Evolutionary conservation across 2,113 vertebrate species (phyloP).

Genomic region (Perca flavescens): DNA sequence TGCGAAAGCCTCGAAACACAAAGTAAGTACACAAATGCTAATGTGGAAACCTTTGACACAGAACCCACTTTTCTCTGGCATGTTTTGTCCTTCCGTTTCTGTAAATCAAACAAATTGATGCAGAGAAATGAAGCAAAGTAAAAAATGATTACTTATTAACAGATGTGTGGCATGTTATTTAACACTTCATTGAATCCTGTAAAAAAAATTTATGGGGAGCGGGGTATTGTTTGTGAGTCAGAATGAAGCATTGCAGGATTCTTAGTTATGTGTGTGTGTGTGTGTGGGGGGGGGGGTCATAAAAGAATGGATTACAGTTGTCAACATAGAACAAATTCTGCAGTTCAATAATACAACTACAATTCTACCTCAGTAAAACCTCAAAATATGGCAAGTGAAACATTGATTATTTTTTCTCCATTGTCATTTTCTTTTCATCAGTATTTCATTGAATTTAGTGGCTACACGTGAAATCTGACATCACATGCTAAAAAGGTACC

Average conservation of each 20-base stretch:
- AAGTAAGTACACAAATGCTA: slow-evolving; percentile 81
- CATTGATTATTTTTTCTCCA: background rate
- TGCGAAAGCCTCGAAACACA: slow-evolving; percentile 97
- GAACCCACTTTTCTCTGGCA: background rate
- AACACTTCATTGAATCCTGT: slow-evolving; percentile 64
- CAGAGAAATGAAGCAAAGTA: slow-evolving; percentile 22
- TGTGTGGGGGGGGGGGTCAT: background rate
- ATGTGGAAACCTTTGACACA: slow-evolving; percentile 21
- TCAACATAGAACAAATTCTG: background rate
- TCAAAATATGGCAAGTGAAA: background rate
- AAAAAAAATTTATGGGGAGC: background rate
- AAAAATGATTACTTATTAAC: slow-evolving; percentile 46
- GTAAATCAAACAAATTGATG: slow-evolving; percentile 40
- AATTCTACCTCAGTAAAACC: background rate
- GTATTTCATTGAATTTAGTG: slow-evolving; percentile 2
- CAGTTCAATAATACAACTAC: background rate
- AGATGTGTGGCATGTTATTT: slow-evolving; percentile 64
- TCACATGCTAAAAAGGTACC: background rate
- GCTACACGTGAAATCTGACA: background rate
- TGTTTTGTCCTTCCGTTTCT: slow-evolving; percentile 40
- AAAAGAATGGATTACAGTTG: background rate
- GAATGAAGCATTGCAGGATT: slow-evolving; percentile 37
- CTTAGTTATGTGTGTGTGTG: slow-evolving; percentile 1
- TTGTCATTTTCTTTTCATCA: background rate
- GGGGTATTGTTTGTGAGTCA: slow-evolving; percentile 34